Conservation (phyloP, 2,797 vertebrate genomes). For the Adelosebastes latens region DNA sequence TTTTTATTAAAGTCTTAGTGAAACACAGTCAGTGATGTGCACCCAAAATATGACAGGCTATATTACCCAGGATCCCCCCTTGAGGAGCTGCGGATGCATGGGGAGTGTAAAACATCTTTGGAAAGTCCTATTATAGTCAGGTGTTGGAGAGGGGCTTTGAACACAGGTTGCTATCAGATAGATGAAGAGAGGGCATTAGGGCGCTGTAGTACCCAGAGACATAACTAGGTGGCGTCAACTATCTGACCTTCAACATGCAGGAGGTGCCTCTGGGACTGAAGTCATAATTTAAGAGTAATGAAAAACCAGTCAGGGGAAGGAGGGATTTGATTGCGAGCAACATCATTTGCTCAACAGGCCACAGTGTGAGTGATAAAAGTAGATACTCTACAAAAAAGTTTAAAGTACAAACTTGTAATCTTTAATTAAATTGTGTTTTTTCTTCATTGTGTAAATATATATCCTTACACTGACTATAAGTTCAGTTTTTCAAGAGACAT, state of each 20-base stretch:
- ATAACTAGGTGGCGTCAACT: slow-evolving; percentile 66
- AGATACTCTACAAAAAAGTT: background rate
- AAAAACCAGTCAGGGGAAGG: slow-evolving; percentile 25
- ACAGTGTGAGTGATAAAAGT: background rate
- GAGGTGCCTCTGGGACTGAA: slow-evolving; percentile 46
- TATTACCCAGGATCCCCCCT: slow-evolving; percentile 51
- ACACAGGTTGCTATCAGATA: slow-evolving; percentile 44
- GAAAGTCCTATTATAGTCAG: slow-evolving; percentile 59
- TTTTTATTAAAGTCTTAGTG: slow-evolving; percentile 62
- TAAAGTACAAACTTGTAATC: background rate
- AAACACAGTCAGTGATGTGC: slow-evolving; percentile 62
- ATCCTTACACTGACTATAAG: background rate
- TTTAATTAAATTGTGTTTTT: background rate
- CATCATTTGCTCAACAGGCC: background rate
- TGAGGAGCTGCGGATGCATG: slow-evolving; percentile 45
- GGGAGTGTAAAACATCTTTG: slow-evolving; percentile 65
- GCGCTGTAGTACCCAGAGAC: slow-evolving; percentile 59
- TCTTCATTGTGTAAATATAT: background rate
- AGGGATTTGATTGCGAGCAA: slow-evolving; percentile 17
- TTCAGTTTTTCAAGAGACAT: background rate
- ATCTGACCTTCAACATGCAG: slow-evolving; percentile 62
- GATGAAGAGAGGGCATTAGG: slow-evolving; percentile 54
- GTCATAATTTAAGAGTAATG: slow-evolving; percentile 54
- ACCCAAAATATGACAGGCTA: slow-evolving; percentile 63
- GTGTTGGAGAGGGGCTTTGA: slow-evolving; percentile 32